phyloP scores from a whole-genome alignment of 1,140 invertebrate species.

The Magallana ariakensis region DNA sequence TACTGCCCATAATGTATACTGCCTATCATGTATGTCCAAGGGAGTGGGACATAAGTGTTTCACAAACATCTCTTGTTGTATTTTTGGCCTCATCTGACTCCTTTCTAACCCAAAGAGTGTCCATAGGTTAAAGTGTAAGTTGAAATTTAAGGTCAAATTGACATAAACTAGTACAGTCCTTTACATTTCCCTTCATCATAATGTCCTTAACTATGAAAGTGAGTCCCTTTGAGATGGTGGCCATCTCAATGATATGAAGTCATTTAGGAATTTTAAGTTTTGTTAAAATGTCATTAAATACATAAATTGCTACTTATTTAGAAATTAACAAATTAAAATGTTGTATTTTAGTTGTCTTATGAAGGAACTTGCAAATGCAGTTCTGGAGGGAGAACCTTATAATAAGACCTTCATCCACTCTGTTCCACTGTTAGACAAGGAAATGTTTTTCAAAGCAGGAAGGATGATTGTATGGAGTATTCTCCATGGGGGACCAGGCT shows the following conservation, averaged over 20 bases:
- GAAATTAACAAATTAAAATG: background rate
- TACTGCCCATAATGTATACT: no score
- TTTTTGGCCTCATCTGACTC: background rate
- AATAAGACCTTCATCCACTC: background rate
- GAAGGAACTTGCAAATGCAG: background rate
- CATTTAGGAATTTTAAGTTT: conserved; percentile 1
- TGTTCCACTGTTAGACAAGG: background rate
- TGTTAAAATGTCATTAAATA: background rate
- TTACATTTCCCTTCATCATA: background rate
- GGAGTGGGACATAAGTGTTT: background rate
- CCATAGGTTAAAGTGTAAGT: conserved; percentile 4
- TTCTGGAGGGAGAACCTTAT: conserved; percentile 10
- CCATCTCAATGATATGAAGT: background rate
- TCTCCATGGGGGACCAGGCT: conserved; percentile 5
- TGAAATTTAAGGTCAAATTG: background rate
- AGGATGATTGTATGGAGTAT: background rate
- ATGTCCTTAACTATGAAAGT: conserved; percentile 6
- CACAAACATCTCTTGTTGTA: background rate
- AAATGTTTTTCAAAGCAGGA: conserved; percentile 6
- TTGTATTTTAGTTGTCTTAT: conserved; percentile 19
- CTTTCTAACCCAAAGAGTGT: background rate
- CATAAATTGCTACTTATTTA: conserved; percentile 2
- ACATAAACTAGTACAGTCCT: background rate
- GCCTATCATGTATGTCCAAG: background rate
- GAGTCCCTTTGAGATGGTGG: background rate